phyloP scores from a whole-genome alignment of 2,888 invertebrate genomes.

The Ferdinandea cuprea region DNA sequence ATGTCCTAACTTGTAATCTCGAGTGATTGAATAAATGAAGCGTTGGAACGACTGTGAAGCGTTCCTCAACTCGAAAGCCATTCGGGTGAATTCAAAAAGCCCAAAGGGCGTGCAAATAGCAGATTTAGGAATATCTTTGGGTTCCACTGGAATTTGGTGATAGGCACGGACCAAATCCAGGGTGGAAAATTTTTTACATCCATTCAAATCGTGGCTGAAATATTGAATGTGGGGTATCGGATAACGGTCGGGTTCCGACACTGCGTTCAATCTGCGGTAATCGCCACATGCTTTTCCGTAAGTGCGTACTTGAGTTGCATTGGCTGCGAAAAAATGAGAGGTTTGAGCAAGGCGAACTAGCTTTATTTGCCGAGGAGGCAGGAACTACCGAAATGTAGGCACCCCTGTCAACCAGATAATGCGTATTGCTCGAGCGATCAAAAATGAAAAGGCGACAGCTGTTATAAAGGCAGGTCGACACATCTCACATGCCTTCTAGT shows the following conservation, averaged over 20 bases:
- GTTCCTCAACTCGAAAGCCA: background rate
- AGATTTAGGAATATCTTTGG: conserved; percentile 5
- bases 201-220: conserved; percentile 1
- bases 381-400: too few relatives aligned
- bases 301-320: too few relatives aligned
- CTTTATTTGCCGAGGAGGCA: too few relatives aligned
- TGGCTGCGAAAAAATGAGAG: too few relatives aligned
- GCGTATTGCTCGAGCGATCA: too few relatives aligned
- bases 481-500: too few relatives aligned
- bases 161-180: background rate
- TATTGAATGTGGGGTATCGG: background rate
- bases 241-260: background rate
- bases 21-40: conserved; percentile 1
- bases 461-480: too few relatives aligned
- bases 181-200: background rate
- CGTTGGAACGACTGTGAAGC: background rate
- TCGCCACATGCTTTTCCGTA: background rate
- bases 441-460: too few relatives aligned
- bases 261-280: background rate
- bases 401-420: too few relatives aligned
- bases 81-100: conserved; percentile 8
- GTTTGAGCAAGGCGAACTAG: too few relatives aligned
- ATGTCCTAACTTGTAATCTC: background rate
- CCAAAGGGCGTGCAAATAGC: conserved; percentile 16
- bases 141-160: conserved; percentile 3